Evolutionary conservation across 2,888 invertebrate species (phyloP), one percentile per base, ranked within the genome.

Genomic region (Meghimatium bilineatum): DNA sequence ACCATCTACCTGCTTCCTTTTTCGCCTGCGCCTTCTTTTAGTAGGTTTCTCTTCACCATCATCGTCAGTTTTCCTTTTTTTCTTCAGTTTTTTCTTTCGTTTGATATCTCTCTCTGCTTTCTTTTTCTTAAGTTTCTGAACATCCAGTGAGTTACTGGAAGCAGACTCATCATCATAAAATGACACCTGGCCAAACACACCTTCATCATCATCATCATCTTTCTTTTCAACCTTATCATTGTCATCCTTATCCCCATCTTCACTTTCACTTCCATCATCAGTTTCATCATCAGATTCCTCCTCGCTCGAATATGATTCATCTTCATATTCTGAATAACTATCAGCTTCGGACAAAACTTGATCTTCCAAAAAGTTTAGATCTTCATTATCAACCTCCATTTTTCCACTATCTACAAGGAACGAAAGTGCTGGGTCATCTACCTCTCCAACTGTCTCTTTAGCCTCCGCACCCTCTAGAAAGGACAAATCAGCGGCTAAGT

Each of bases 31-130:
- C 76, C 72, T 83, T 72, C 75, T 86, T 77, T 84, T 23, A 69
- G 56, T 69, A 36, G 56, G 26, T 74, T 84, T 69, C 72, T 8
- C 76, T 34, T 84, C 80, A 26, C 60, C 74, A 26, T 75, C 85
- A 32, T 85, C 84, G 36, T 86, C 88, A 88, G 74, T 87, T 88
- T 77, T 89, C 80, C 81, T 82, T 85, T 82, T 87, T 87, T 83
- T 87, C 86, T 79, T 88, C 60, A 86, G 86, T 67, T 71, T 85
- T 56, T 56, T 56, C 71, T 74, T 82, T 20, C 14, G 75, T 75
- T 81, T 78, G 0, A 60, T 72, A 34, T 83, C 26, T 26, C 23
- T 71, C 38, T 71, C 82, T 56, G 69, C 82, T 82, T 81, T 85
- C 86, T 77, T 85, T 69, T 34, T 60, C 63, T 77, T 85, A 26